Percentiles rank a stretch among this genome's conserved stretches.
Evolutionary conservation across 2,888 invertebrate species (phyloP).

Genomic region (Anarsia innoxiella): DNA sequence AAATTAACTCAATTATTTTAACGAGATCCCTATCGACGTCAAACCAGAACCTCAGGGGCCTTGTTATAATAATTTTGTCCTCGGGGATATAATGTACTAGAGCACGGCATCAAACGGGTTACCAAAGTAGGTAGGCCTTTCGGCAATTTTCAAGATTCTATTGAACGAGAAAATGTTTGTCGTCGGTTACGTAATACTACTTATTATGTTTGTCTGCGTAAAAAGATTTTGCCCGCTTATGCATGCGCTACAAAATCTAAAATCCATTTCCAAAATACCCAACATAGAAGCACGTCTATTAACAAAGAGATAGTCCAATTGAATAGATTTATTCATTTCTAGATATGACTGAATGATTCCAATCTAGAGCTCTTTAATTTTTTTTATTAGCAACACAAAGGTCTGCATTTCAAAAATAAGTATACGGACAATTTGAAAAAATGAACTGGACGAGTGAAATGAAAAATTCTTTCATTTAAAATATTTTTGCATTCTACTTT

Average conservation of each 20-base stretch:
- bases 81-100: neutral
- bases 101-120: neutral
- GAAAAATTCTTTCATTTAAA: constrained; percentile 33
- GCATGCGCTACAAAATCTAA: too few relatives aligned
- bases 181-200: too few relatives aligned
- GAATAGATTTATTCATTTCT: too few relatives aligned
- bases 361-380: too few relatives aligned
- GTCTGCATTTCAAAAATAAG: constrained; percentile 26
- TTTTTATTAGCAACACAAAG: constrained; percentile 26
- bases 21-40: constrained; percentile 4
- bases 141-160: neutral
- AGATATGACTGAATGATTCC: too few relatives aligned
- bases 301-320: too few relatives aligned
- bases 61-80: constrained; percentile 13
- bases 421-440: constrained; percentile 30
- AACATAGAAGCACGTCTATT: too few relatives aligned
- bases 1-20: constrained; percentile 13
- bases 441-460: constrained; percentile 29
- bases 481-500: too few relatives aligned
- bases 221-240: too few relatives aligned
- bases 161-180: too few relatives aligned
- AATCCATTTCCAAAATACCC: too few relatives aligned
- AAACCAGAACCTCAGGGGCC: constrained; percentile 5
- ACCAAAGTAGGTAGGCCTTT: neutral
- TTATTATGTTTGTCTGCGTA: too few relatives aligned